Base-by-base conservation (phyloP, 2,888 invertebrate genomes). In the Octodonta nipae region DNA sequence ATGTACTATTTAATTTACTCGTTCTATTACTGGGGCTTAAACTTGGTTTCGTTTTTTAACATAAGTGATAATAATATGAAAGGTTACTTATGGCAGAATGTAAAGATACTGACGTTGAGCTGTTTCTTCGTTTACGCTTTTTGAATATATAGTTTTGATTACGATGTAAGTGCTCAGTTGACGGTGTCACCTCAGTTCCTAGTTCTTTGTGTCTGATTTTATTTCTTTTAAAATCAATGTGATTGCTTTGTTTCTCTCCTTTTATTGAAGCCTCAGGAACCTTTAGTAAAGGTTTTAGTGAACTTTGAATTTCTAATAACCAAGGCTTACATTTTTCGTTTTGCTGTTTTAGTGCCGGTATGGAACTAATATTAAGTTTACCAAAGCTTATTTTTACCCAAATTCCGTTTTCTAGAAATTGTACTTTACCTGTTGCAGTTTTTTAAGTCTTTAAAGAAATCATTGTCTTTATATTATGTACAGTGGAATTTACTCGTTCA, bases 361-460 rank as follows among this genome's bases (percentile, higher is more conserved):
- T 44, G 12, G 33, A 54, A 37, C 46, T 57, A 10, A 68, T 49
- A 34, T 68, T 65, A 25, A 72, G 52, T 22, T 57, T 58, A 41
- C 63, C 64, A 32, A 53, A 35, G 25, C 47, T 46, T 30, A 56
- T 55, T 25, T 45, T 47, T 11, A 56, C 49, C 40, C 44, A 34
- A 20, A 38, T 16, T 3, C 22, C 22, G 29, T 31, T 35, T n/a
- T 35, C 33, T 22, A n/a, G 28, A 31, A 36, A 37, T 22, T 37
- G 30, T 33, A 40, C 32, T 32, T 38, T 41, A 33, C 37, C 33
- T 11, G 14, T 36, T 32, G 12, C 35, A 57, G 15, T 59, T 58
- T 30, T 34, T 28, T 52, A 66, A 67, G 49, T 66, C 64, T 47
- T 66, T 52, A 20, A 50, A 53, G 20, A 55, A 60, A 17, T 61